Base-by-base conservation (phyloP, 2,797 vertebrate species). In the Sternotherus odoratus region DNA sequence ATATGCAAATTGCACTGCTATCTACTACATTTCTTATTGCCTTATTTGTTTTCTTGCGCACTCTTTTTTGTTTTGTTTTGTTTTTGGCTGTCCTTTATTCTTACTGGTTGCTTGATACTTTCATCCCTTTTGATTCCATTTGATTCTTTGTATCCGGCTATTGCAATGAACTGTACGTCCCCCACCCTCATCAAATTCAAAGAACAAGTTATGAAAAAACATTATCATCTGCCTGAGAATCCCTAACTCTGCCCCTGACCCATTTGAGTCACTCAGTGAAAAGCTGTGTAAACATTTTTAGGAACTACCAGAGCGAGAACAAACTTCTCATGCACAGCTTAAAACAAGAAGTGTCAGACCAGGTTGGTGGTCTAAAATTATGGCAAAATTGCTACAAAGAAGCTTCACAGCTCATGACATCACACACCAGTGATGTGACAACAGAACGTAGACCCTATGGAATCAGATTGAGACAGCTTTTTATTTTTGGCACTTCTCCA, bases 241-340 rank as follows among this genome's bases (percentile, higher is more conserved):
- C 49, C 81, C 79, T 57, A 43, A 2, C 39, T 85, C 66, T 82
- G 48, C 50, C 48, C 0, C 0, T 30, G 85, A 78, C 39, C 19
- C 8, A 1, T 84, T 53, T 50, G 79, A 92, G 53, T 13, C 21
- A 77, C 54, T 50, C 69, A 63, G 77, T 79, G 89, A 85, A 53
- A 94, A 90, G 39, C 48, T 82, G 77, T 77, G 30, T 60, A 80
- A 91, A 54, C 4, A 74, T 28, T 93, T 95, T 83, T 83, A 33
- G 30, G 24, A 93, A 54, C 21, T 86, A 56, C 4, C 48, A 77
- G 26, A 86, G n/a, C 48, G 88, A 48, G 28, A 4, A 43, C 5
- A 12, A 48, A 83, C 51, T 39, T 93, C 86, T 60, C 15, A 78
- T 78, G 48, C 77, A 36, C 49, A 78, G n/a, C 33, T 78, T 51